phyloP scores from a whole-genome alignment of 2,888 invertebrate species.

The Amblyjoppa proteus region DNA sequence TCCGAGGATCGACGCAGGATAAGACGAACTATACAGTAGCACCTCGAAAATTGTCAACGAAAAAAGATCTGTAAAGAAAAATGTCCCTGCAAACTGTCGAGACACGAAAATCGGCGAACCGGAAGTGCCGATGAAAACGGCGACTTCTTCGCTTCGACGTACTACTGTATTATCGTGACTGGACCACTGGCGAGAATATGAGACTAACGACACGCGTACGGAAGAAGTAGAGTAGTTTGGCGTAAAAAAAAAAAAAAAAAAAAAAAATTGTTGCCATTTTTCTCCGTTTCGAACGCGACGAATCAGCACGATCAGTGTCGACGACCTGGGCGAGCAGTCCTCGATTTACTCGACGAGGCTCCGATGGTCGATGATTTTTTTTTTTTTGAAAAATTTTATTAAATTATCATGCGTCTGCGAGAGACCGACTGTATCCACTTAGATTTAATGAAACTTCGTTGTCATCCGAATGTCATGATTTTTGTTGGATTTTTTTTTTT shows the following conservation, averaged over 20 bases:
- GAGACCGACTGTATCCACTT: constrained; percentile 64
- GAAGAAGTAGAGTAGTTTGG: constrained; percentile 59
- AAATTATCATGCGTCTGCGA: constrained; percentile 43
- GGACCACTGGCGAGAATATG: constrained; percentile 41
- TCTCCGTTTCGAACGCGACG: constrained; percentile 25
- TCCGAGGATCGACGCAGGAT: background rate
- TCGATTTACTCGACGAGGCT: constrained; percentile 70
- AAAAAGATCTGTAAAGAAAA: background rate
- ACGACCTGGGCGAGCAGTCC: constrained; percentile 67
- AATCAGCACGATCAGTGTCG: background rate
- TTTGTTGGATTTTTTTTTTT: constrained; percentile 40
- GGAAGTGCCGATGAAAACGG: no score
- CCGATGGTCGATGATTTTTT: constrained; percentile 27
- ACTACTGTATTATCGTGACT: constrained; percentile 14
- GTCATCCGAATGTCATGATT: constrained; percentile 43
- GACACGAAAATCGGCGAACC: no score
- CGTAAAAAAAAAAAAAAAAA: background rate
- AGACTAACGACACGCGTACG: constrained; percentile 21
- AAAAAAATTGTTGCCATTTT: constrained; percentile 48
- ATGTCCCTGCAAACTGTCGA: no score
- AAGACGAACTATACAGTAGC: constrained; percentile 20
- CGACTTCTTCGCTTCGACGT: constrained; percentile 26
- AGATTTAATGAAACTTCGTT: constrained; percentile 40
- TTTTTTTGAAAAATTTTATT: constrained; percentile 8
- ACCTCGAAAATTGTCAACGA: constrained; percentile 41